These are phyloP conservation scores for Gobiocypris rarus DNA, from an alignment of 2,113 vertebrate genomes.

Conservation along the genomic window DNA sequence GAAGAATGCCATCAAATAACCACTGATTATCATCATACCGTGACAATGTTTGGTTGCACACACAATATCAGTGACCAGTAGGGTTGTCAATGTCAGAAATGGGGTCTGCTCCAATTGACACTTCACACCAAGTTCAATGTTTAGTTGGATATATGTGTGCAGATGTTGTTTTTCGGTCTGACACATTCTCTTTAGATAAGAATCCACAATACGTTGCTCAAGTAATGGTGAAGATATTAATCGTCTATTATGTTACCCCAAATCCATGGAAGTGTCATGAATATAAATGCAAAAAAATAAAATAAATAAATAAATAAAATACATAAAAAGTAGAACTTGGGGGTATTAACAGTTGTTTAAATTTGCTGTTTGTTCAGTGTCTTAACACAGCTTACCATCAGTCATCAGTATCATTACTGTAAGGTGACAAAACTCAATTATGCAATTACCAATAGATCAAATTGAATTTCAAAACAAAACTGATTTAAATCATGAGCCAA, in stretches of 20 bases:
- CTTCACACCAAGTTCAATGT: not conserved
- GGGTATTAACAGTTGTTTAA: not conserved
- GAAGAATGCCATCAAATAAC: not conserved
- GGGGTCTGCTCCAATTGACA: not conserved
- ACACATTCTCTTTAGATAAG: not conserved
- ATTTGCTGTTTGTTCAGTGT: not conserved
- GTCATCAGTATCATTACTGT: not conserved
- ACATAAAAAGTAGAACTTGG: not conserved
- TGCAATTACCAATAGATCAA: not conserved
- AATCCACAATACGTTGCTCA: constrained; percentile 68
- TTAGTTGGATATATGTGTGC: not conserved
- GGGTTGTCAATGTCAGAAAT: not conserved
- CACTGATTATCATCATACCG: not conserved
- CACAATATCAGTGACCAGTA: not conserved
- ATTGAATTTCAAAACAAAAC: not conserved
- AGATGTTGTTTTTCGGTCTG: no score
- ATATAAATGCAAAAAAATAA: not conserved
- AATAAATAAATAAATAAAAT: not conserved
- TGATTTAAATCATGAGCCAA: not conserved
- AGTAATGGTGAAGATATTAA: constrained; percentile 46
- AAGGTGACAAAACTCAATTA: not conserved
- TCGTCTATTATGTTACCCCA: not conserved
- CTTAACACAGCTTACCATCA: not conserved
- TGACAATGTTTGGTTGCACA: not conserved
- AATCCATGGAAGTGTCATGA: constrained; percentile 42